Conservation (phyloP, 2,797 vertebrate species). For the Hypotaenidia okinawae region DNA sequence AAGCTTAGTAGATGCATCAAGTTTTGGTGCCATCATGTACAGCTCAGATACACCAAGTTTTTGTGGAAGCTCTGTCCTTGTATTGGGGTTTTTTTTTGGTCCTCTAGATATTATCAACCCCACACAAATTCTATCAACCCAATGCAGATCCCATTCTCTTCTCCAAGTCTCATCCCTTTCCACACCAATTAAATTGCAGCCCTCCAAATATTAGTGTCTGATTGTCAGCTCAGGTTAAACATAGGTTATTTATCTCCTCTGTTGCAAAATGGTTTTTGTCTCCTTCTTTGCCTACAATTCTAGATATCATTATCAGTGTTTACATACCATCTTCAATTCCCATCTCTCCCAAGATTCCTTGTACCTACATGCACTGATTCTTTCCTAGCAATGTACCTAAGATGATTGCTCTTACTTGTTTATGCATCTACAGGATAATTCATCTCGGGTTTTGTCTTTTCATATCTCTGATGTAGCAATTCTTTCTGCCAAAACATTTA, state of each 20-base stretch:
- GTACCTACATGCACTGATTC: background rate
- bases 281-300: background rate
- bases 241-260: background rate
- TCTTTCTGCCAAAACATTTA: background rate
- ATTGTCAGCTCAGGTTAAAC: background rate
- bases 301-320: background rate
- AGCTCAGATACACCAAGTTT: background rate
- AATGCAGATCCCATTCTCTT: background rate
- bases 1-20: background rate
- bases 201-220: background rate
- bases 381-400: background rate
- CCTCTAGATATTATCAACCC: background rate
- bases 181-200: background rate
- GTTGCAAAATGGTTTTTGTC: background rate
- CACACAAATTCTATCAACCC: background rate
- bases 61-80: background rate
- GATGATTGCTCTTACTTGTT: background rate
- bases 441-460: background rate
- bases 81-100: background rate
- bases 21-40: background rate
- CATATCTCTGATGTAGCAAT: rapidly evolving
- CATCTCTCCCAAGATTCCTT: background rate
- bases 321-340: background rate
- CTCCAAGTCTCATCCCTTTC: background rate
- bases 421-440: background rate